Percentiles rank a stretch among this genome's conserved stretches.
These are phyloP conservation scores for Craseonycteris thonglongyai DNA, from an alignment of 2,113 vertebrate species.

Conservation along the genomic window DNA sequence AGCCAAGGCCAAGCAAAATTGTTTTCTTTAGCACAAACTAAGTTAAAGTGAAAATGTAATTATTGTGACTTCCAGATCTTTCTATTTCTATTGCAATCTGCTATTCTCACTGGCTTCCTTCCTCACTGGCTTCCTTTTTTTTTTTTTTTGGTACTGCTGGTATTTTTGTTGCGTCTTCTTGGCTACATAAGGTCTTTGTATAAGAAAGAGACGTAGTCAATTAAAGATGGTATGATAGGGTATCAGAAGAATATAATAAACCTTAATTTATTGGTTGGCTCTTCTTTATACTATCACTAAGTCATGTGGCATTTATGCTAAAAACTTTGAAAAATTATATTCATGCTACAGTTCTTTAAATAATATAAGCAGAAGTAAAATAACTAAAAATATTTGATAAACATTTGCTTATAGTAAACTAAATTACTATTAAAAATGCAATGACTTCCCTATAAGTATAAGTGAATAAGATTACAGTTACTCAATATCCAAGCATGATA, in stretches of 20 bases:
- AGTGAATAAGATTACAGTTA: background rate
- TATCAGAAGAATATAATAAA: background rate
- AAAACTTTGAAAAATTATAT: background rate
- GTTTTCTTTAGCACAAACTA: conserved; percentile 57
- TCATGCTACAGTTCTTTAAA: background rate
- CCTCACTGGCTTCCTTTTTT: background rate
- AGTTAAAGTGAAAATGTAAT: conserved; percentile 59
- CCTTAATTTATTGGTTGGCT: background rate
- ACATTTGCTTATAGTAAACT: background rate
- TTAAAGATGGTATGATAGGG: background rate
- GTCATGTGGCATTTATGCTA: background rate
- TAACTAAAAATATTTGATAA: background rate
- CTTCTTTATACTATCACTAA: background rate
- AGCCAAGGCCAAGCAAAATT: conserved; percentile 42
- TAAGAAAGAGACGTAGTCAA: background rate
- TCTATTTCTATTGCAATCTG: conserved; percentile 48
- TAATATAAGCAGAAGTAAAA: background rate
- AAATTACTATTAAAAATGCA: background rate
- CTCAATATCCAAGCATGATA: background rate
- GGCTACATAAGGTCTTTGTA: background rate
- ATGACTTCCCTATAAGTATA: background rate
- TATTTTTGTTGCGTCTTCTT: conserved; percentile 42
- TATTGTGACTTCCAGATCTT: conserved; percentile 63
- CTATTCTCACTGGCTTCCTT: conserved; percentile 49
- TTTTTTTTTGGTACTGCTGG: conserved; percentile 16